Percentiles rank a stretch among this genome's conserved stretches.
Conservation (phyloP, 2,888 invertebrate genomes). For the Agrotis segetum region DNA sequence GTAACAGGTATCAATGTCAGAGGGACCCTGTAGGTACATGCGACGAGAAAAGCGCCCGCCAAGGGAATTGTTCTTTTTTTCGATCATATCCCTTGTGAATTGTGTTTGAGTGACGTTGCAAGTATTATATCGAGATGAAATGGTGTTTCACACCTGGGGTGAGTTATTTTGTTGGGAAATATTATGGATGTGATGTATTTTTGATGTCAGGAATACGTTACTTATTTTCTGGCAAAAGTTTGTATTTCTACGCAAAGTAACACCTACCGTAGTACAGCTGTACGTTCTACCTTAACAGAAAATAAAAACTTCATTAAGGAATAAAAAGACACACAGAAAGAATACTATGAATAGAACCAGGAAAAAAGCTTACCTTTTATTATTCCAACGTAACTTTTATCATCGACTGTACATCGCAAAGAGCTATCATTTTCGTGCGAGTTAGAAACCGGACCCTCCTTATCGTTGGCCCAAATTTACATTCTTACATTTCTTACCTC, state of each 20-base stretch:
- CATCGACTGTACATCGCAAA: conserved; percentile 40
- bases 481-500: conserved; percentile 64
- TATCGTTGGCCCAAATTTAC: conserved; percentile 68
- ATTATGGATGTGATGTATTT: not conserved
- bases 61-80: not conserved
- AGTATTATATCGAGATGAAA: not conserved
- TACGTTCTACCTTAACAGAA: not conserved
- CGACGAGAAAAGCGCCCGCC: conserved; percentile 16
- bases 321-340: not conserved
- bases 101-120: not conserved
- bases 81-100: not conserved
- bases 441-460: conserved; percentile 62
- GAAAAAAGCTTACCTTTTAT: conserved; percentile 7
- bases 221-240: not conserved
- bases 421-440: conserved; percentile 63
- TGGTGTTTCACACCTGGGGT: not conserved
- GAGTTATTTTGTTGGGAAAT: no score
- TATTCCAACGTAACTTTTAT: conserved; percentile 28
- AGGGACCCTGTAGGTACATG: conserved; percentile 40
- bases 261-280: not conserved
- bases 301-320: not conserved
- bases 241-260: not conserved
- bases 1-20: conserved; percentile 59
- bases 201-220: not conserved
- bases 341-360: conserved; percentile 5